A percentile compares a stretch with the other conserved stretches of the same genome.
phyloP scores from a whole-genome alignment of 2,797 vertebrate species.

The Bradypus variegatus region DNA sequence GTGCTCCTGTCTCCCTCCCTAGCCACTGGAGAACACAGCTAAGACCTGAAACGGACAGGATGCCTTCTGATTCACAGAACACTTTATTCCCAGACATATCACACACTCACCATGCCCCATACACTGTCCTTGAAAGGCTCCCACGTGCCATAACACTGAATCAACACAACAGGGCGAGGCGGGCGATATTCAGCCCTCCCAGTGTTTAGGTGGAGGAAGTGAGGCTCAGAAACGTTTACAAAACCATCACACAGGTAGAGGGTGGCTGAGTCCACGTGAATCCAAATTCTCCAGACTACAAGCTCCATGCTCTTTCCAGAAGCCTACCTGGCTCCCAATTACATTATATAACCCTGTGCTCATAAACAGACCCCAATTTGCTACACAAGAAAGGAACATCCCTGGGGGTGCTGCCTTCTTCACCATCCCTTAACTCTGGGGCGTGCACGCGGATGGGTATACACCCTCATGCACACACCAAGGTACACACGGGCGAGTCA shows the following conservation, averaged over 20 bases:
- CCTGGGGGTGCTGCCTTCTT: fast-evolving
- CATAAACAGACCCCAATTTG: background rate
- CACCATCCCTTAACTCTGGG: background rate
- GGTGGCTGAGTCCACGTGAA: background rate
- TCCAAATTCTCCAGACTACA: background rate
- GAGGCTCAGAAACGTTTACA: background rate
- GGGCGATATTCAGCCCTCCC: background rate
- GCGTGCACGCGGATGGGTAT: background rate
- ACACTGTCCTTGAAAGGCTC: fast-evolving
- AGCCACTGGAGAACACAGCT: fast-evolving
- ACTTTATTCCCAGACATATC: background rate
- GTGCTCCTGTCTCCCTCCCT: background rate
- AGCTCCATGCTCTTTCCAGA: background rate
- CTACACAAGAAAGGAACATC: background rate
- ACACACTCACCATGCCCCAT: fast-evolving
- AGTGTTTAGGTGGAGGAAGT: fast-evolving
- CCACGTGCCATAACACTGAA: fast-evolving
- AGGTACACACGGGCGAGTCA: fast-evolving
- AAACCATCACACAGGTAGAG: background rate
- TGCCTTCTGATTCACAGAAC: background rate
- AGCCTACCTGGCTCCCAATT: background rate
- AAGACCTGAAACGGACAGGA: background rate
- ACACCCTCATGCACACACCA: fast-evolving
- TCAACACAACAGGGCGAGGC: no score
- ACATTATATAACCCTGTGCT: constrained; percentile 15